Evolutionary conservation across 2,113 vertebrate species (phyloP).

Genomic region (Ophiodon elongatus): DNA sequence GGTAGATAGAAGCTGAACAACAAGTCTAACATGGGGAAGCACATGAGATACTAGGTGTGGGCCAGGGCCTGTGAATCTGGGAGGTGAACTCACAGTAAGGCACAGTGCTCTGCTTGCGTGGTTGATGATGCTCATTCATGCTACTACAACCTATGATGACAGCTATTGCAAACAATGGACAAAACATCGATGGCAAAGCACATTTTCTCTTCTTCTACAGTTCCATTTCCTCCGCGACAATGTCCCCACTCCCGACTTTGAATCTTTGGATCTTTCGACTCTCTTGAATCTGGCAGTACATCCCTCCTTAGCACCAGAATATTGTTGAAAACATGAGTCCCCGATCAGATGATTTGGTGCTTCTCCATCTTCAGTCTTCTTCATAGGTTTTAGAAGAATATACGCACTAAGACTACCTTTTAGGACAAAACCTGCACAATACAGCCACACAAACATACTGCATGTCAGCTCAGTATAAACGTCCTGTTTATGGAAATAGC

Average conservation of each 20-base stretch:
- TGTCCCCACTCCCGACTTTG: conserved; percentile 1
- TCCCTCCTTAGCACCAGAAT: conserved; percentile 47
- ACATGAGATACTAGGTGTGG: conserved; percentile 21
- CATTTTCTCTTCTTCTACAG: conserved; percentile 48
- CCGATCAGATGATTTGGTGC: conserved; percentile 26
- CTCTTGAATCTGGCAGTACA: conserved; percentile 23
- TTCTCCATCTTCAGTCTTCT: conserved; percentile 29
- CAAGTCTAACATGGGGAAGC: not conserved
- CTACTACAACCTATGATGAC: conserved; percentile 64
- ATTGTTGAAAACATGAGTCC: conserved; percentile 23
- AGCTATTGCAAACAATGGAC: conserved; percentile 44
- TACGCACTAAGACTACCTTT: conserved; percentile 29
- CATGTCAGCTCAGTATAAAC: conserved; percentile 21
- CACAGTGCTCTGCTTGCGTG: conserved; percentile 81
- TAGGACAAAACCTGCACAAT: conserved; percentile 77
- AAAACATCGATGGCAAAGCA: conserved; percentile 43
- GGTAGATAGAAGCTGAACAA: conserved; percentile 19
- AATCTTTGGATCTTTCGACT: conserved; percentile 69
- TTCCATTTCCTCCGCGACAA: not conserved
- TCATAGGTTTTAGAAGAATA: conserved; percentile 43
- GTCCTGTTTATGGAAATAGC: conserved; percentile 6
- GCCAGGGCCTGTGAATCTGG: conserved; percentile 72
- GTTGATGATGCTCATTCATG: conserved; percentile 73
- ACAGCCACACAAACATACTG: conserved; percentile 14
- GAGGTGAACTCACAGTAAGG: conserved; percentile 82